Evolutionary conservation across 2,797 vertebrate genomes (phyloP).

Genomic region (Hirundo rustica): DNA sequence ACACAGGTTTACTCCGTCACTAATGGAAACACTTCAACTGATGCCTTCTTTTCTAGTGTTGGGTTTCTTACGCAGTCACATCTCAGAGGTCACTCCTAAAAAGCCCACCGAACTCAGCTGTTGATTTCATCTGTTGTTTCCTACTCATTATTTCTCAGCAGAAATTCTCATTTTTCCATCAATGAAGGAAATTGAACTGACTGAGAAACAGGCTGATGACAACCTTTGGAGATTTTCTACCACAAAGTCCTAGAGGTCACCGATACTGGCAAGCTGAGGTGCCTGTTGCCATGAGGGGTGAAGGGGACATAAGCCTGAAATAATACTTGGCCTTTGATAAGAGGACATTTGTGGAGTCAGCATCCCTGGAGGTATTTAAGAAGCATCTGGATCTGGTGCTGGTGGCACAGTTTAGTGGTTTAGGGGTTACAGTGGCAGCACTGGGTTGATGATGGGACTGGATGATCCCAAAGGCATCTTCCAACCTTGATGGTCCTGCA

Average conservation of each 20-base stretch:
- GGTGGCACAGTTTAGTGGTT: neutral
- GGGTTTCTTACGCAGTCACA: neutral
- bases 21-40: neutral
- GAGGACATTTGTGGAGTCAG: neutral
- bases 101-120: neutral
- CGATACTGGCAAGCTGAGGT: neutral
- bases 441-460: neutral
- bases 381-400: accelerated
- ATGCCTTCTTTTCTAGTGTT: neutral
- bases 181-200: neutral
- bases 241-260: neutral
- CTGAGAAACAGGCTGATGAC: neutral
- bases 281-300: neutral
- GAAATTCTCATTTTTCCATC: neutral
- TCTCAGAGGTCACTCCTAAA: neutral
- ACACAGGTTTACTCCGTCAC: neutral
- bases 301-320: neutral
- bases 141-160: neutral
- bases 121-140: neutral
- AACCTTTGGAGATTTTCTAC: neutral
- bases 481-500: neutral
- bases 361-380: neutral
- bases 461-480: neutral
- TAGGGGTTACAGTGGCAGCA: neutral
- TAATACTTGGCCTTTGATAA: neutral